A percentile compares a stretch with the other conserved stretches of the same genome.
phyloP scores from a whole-genome alignment of 2,113 vertebrate species.

The Asarcornis scutulata region DNA sequence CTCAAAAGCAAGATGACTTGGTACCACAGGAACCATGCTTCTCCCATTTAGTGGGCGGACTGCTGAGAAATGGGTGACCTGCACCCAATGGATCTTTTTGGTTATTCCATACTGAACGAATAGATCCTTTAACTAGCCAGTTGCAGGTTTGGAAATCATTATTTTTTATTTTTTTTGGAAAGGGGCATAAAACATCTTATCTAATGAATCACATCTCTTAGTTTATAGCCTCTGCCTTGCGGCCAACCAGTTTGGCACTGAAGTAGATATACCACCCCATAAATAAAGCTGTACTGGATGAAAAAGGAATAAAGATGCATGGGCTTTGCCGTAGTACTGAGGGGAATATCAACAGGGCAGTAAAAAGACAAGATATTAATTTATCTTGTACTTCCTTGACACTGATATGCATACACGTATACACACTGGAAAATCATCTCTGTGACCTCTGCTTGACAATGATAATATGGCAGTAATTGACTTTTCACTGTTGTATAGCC shows the following conservation, averaged over 20 bases:
- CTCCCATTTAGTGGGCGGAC: neutral
- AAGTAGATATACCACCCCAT: neutral
- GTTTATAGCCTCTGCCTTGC: neutral
- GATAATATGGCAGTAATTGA: neutral
- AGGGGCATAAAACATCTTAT: neutral
- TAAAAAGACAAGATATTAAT: neutral
- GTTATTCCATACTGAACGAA: neutral
- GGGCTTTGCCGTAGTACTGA: neutral
- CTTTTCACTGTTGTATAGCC: neutral
- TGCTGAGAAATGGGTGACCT: neutral
- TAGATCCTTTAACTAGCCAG: neutral
- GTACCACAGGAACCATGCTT: neutral
- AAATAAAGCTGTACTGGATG: slow-evolving; percentile 6
- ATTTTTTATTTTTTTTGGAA: neutral
- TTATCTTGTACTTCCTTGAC: neutral
- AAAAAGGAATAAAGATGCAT: neutral
- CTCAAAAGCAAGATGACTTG: neutral
- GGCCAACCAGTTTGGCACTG: neutral
- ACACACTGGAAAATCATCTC: neutral
- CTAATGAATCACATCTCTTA: neutral
- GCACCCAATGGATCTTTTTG: neutral
- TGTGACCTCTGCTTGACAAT: slow-evolving; percentile 10
- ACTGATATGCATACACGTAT: neutral
- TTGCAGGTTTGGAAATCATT: neutral
- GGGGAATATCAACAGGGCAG: neutral